phyloP scores from a whole-genome alignment of 1,140 invertebrate species.

The Phymastichus coffea region DNA sequence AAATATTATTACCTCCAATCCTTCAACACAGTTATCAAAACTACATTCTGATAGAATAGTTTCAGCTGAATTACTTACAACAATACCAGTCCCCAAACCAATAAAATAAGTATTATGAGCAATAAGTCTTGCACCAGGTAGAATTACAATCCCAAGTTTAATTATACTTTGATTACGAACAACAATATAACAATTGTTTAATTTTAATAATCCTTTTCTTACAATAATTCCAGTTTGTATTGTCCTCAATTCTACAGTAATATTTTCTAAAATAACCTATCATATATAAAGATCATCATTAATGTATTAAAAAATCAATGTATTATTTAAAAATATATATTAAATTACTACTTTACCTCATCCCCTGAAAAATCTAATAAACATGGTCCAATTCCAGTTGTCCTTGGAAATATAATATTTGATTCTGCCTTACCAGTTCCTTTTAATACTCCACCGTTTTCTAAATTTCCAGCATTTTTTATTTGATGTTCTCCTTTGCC shows the following conservation, averaged over 20 bases:
- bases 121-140: conserved; percentile 45
- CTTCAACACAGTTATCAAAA: conserved; percentile 47
- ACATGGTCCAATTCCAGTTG: conserved; percentile 42
- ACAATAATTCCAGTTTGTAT: conserved; percentile 47
- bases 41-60: conserved; percentile 39
- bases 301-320: neutral
- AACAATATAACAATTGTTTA: conserved; percentile 44
- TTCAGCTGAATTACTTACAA: conserved; percentile 42
- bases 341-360: conserved; percentile 35
- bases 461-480: conserved; percentile 48
- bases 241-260: conserved; percentile 44
- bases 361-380: conserved; percentile 50
- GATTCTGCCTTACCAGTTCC: conserved; percentile 42
- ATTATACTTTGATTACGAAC: conserved; percentile 41
- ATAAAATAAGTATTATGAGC: conserved; percentile 41
- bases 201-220: conserved; percentile 41
- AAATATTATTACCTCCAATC: conserved; percentile 43
- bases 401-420: conserved; percentile 40
- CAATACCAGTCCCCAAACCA: conserved; percentile 46
- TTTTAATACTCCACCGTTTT: conserved; percentile 55
- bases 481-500: conserved; percentile 53
- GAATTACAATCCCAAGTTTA: conserved; percentile 49
- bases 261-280: conserved; percentile 46
- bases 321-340: conserved; percentile 5
- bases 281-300: conserved; percentile 18